phyloP scores from a whole-genome alignment of 2,888 invertebrate genomes.

The Endotricha flammealis region DNA sequence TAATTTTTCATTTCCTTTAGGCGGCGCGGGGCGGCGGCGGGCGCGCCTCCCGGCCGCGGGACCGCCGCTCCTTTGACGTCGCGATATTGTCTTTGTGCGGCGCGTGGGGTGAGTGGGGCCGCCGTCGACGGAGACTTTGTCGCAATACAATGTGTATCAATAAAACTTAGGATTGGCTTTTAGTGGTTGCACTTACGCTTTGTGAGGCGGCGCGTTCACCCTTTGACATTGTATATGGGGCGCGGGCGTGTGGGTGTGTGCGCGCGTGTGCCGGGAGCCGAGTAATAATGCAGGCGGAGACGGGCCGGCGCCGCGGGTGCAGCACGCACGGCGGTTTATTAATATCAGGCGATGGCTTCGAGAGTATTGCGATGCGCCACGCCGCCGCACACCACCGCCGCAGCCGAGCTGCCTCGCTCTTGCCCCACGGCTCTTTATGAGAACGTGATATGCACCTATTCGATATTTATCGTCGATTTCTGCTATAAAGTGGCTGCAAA shows the following conservation, averaged over 20 bases:
- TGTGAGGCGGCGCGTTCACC: slow-evolving; percentile 76
- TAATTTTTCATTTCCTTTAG: slow-evolving; percentile 79
- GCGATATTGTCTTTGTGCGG: slow-evolving; percentile 79
- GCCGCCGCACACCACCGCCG: slow-evolving; percentile 16
- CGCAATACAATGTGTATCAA: slow-evolving; percentile 80
- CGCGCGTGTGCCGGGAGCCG: slow-evolving; percentile 34
- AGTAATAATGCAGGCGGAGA: slow-evolving; percentile 57
- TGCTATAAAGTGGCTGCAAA: no score
- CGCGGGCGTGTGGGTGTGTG: slow-evolving; percentile 32
- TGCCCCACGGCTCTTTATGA: slow-evolving; percentile 20
- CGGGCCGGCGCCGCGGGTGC: slow-evolving; percentile 49
- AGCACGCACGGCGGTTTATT: slow-evolving; percentile 39
- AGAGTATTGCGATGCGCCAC: slow-evolving; percentile 24
- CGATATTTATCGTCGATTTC: no score
- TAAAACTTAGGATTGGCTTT: slow-evolving; percentile 80
- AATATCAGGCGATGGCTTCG: slow-evolving; percentile 50
- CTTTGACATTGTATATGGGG: slow-evolving; percentile 75
- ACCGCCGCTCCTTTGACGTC: slow-evolving; percentile 74
- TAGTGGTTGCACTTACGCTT: slow-evolving; percentile 79
- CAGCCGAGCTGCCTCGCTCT: slow-evolving; percentile 19
- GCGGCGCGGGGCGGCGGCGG: slow-evolving; percentile 48
- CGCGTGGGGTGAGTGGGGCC: slow-evolving; percentile 70
- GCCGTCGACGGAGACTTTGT: slow-evolving; percentile 75
- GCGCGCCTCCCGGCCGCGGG: slow-evolving; percentile 49
- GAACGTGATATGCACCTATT: slow-evolving; percentile 5